Evolutionary conservation across 2,113 vertebrate species (phyloP).

Genomic region (Clarias gariepinus): DNA sequence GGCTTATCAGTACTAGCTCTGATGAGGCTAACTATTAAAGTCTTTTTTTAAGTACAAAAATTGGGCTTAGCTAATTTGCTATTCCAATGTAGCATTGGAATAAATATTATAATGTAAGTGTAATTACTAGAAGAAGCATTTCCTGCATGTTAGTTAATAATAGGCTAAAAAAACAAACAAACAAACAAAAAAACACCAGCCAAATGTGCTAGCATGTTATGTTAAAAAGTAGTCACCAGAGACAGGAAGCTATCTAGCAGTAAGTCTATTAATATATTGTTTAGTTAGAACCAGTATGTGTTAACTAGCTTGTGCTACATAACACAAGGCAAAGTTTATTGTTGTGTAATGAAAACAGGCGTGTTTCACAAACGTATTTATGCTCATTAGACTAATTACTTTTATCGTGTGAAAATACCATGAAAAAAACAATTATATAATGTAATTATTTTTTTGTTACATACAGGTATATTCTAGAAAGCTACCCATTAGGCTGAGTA

Average conservation of each 20-base stretch:
- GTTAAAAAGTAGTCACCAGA: neutral
- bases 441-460: neutral
- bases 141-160: neutral
- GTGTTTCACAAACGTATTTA: neutral
- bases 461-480: neutral
- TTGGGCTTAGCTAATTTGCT: neutral
- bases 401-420: neutral
- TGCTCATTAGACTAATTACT: neutral
- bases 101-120: neutral
- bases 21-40: neutral
- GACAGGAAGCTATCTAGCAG: neutral
- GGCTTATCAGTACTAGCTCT: too few species aligned
- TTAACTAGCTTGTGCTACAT: neutral
- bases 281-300: neutral
- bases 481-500: neutral
- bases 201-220: neutral
- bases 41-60: neutral
- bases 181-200: neutral
- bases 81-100: too few species aligned
- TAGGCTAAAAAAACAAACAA: neutral
- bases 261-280: neutral
- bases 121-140: neutral
- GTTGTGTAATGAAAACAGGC: neutral
- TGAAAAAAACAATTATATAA: neutral
- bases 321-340: neutral